These are phyloP conservation scores for Rousettus madagascariensis DNA, from an alignment of 2,797 vertebrate genomes.

Conservation along the genomic window DNA sequence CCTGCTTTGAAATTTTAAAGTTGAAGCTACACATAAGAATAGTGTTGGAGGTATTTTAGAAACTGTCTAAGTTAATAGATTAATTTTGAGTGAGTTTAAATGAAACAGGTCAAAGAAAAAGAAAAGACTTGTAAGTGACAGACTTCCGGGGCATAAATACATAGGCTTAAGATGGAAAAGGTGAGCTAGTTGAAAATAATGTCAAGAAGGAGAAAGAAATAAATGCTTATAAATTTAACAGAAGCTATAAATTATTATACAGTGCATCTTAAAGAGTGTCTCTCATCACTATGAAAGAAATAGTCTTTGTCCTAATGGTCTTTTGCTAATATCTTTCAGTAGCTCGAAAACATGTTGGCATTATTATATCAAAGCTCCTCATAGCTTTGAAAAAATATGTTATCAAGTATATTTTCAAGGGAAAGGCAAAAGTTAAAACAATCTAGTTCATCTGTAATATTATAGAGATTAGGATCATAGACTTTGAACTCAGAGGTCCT, in stretches of 20 bases:
- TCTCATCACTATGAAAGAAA: not conserved
- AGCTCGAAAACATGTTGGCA: not conserved
- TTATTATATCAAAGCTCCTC: not conserved
- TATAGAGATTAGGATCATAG: not conserved
- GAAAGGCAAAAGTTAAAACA: not conserved
- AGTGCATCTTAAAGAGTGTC: not conserved
- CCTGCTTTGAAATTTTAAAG: conserved; percentile 32
- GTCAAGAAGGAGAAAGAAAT: conserved; percentile 13
- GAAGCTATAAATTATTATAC: not conserved
- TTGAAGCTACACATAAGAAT: conserved; percentile 24
- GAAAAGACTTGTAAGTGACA: not conserved
- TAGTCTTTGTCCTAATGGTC: not conserved
- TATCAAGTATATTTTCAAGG: not conserved
- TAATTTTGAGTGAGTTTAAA: not conserved
- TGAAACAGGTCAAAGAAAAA: conserved; percentile 33
- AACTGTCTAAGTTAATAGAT: not conserved
- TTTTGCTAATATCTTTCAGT: conserved; percentile 35
- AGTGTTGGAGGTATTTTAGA: not conserved
- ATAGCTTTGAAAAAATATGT: not conserved
- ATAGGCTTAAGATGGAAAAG: not conserved
- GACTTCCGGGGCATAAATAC: conserved; percentile 2
- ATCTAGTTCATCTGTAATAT: not conserved
- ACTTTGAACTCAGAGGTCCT: not conserved
- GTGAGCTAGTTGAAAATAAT: conserved; percentile 16
- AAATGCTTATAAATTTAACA: conserved; percentile 33